Evolutionary conservation across 1,140 invertebrate genomes (phyloP).

Genomic region (Papilio dardanus): DNA sequence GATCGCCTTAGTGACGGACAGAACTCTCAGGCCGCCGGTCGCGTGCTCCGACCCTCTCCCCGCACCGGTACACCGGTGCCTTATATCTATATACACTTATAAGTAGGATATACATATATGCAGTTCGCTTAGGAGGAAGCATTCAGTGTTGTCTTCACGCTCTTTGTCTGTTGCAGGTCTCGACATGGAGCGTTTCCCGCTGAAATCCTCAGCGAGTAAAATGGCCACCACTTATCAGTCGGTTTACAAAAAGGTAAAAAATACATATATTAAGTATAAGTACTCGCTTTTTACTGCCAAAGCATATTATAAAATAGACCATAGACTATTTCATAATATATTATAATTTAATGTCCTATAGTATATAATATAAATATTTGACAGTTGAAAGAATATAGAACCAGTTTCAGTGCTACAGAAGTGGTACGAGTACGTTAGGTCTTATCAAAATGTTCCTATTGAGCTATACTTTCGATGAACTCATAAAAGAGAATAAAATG

Average conservation of each 20-base stretch:
- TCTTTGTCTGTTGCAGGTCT: conserved; percentile 38
- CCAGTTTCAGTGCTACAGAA: too few species aligned
- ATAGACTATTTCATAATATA: too few species aligned
- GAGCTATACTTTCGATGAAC: too few species aligned
- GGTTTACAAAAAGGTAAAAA: conserved; percentile 72
- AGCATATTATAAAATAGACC: too few species aligned
- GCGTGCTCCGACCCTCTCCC: neutral
- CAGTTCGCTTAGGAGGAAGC: neutral
- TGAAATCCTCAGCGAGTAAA: conserved; percentile 71
- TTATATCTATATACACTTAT: neutral
- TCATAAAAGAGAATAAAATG: too few species aligned
- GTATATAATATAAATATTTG: too few species aligned
- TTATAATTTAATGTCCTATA: too few species aligned
- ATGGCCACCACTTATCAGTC: conserved; percentile 73
- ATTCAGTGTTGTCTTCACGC: neutral
- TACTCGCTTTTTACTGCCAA: neutral
- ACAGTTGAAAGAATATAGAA: too few species aligned
- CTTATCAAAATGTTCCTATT: too few species aligned
- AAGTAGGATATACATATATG: neutral
- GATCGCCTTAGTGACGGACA: neutral
- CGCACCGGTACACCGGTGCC: neutral
- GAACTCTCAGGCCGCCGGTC: neutral
- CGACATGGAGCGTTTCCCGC: conserved; percentile 69
- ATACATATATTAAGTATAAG: neutral
- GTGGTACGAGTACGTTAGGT: too few species aligned